Conservation (phyloP, 2,888 invertebrate genomes). For the Sympetrum striolatum region DNA sequence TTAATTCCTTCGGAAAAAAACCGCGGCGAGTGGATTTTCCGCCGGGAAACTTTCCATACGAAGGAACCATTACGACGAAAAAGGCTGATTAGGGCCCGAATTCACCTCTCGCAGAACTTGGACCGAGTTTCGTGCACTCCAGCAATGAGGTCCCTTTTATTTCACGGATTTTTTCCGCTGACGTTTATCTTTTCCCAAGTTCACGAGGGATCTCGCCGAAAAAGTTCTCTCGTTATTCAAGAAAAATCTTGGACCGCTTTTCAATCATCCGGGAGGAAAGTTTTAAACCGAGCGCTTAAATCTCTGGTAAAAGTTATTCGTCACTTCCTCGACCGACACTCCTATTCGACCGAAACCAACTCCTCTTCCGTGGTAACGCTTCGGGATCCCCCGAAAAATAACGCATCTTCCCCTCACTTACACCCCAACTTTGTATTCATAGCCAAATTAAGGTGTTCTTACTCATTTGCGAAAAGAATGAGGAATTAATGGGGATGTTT, state of each 20-base stretch:
- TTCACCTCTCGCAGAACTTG: neutral
- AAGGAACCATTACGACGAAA: neutral
- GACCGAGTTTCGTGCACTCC: neutral
- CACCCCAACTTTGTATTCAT: no score
- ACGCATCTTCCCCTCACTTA: neutral
- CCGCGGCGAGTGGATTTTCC: neutral
- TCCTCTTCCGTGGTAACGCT: neutral
- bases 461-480: no score
- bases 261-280: conserved; percentile 14
- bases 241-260: neutral
- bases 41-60: neutral
- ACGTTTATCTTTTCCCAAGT: neutral
- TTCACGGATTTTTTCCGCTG: neutral
- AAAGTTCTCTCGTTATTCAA: neutral
- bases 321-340: no score
- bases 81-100: neutral
- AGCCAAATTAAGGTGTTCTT: no score
- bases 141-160: neutral
- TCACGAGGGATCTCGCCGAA: neutral
- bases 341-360: no score
- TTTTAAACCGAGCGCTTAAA: neutral
- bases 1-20: no score
- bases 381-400: neutral
- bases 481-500: no score
- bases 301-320: neutral